phyloP scores from a whole-genome alignment of 1,140 invertebrate species.

The Euura saliciscinereae region DNA sequence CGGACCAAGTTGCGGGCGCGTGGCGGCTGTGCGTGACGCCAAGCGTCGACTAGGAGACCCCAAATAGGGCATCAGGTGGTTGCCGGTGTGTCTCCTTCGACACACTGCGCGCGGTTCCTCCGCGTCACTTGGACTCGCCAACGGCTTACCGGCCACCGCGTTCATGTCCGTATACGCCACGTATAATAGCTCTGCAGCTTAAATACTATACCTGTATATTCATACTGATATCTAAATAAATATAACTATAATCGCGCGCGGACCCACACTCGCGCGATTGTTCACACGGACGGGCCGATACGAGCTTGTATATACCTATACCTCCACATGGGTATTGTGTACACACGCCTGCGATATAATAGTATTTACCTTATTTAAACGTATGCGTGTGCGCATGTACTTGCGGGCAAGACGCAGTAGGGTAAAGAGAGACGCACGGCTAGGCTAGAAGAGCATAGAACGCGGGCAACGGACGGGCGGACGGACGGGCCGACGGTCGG shows the following conservation, averaged over 20 bases:
- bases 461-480: background rate
- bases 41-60: slow-evolving; percentile 29
- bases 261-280: too few species aligned
- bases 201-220: background rate
- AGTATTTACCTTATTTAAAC: too few species aligned
- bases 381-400: background rate
- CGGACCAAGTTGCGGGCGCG: slow-evolving; percentile 30
- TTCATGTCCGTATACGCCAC: background rate
- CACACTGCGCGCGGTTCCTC: slow-evolving; percentile 1
- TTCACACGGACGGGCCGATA: too few species aligned
- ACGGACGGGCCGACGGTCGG: background rate
- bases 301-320: too few species aligned
- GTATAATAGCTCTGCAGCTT: background rate
- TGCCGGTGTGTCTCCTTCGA: slow-evolving; percentile 21
- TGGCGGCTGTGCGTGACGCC: slow-evolving; percentile 27
- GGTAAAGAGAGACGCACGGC: too few species aligned
- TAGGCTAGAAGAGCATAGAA: too few species aligned
- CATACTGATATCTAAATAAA: background rate
- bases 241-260: background rate
- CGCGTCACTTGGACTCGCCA: background rate
- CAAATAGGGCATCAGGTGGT: slow-evolving; percentile 54
- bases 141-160: background rate
- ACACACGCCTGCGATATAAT: too few species aligned
- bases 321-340: too few species aligned
- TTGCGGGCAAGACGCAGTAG: background rate